A percentile compares a stretch with the other conserved stretches of the same genome.
These are phyloP conservation scores for Lophius americanus DNA, from an alignment of 2,797 vertebrate species.

Conservation along the genomic window DNA sequence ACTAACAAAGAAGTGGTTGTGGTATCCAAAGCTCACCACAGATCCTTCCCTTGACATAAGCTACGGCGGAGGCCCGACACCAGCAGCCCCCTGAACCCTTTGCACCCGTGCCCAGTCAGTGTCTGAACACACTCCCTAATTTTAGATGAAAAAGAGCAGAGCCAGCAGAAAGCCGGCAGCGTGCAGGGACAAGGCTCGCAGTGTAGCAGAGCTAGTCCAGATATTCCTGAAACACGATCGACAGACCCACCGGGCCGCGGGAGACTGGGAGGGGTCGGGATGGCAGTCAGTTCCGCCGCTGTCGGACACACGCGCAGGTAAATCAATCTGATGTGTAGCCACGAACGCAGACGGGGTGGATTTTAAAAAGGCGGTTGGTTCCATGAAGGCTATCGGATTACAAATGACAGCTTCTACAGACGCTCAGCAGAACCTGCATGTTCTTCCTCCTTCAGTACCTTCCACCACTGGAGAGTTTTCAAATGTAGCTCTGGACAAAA, in stretches of 20 bases:
- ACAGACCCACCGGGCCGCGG: conserved; percentile 18
- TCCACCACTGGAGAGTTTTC: conserved; percentile 4
- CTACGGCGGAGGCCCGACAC: neutral
- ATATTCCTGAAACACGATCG: conserved; percentile 58
- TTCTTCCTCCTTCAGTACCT: neutral
- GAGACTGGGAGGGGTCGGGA: conserved; percentile 36
- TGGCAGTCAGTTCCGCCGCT: conserved; percentile 36
- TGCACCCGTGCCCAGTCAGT: conserved; percentile 36
- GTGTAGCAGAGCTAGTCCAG: conserved; percentile 63
- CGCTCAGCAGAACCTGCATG: conserved; percentile 8
- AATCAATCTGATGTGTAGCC: conserved; percentile 49
- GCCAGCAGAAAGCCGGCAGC: conserved; percentile 39
- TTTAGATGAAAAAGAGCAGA: conserved; percentile 64
- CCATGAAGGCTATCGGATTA: conserved; percentile 19
- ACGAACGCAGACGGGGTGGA: conserved; percentile 8
- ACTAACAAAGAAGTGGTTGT: neutral
- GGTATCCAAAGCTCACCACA: neutral
- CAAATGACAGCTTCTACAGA: conserved; percentile 26
- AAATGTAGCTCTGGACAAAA: conserved; percentile 21
- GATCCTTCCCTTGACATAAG: neutral
- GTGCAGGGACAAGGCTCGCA: conserved; percentile 50
- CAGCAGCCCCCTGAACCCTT: conserved; percentile 34
- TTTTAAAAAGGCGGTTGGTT: conserved; percentile 28
- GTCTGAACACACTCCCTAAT: conserved; percentile 38
- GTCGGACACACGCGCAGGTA: conserved; percentile 26